Base-by-base conservation (phyloP, 2,113 vertebrate genomes). In the Gorsachius goisagi region DNA sequence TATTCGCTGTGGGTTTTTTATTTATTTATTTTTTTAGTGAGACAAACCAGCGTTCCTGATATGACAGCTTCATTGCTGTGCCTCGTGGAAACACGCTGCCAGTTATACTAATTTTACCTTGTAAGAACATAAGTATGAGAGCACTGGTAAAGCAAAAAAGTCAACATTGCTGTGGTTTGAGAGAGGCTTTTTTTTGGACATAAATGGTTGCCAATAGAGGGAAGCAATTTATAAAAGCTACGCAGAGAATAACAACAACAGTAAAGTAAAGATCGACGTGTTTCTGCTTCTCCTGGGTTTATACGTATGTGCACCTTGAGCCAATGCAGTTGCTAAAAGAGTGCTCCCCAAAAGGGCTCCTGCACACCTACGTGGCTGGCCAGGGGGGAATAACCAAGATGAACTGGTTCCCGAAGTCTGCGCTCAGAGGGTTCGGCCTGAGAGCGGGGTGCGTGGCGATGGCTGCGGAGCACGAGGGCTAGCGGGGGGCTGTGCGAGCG, bases 51-150 rank as follows among this genome's bases (percentile, higher is more conserved):
- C 73, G 90, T 92, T 93, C 47, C 76, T 86, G 63, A 82, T 68
- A 79, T 94, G 97, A 97, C 93, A 98, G 88, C 59, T 97, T 95
- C 80, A 82, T 89, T 76, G 55, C 64, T 90, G 88, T 82, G 23
- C 19, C 85, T 84, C 90, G 89, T 90, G 79, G 77, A 95, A 93
- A 79, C 30, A 32, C 83, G 78, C 88, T 91, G 76, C 85, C 58
- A 28, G 69, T 93, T 85, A 62, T n/a, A 66, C 85, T 96, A 93
- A 95, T 76, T 91, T 96, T 94, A 96, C 89, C 52, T 95, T 92
- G 87, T 67, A 92, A 90, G 89, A 97, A 93, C 79, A 11, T 52
- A 52, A 92, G 85, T 69, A 44, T 39, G 86, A 79, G 75, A 91
- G 21, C 75, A 64, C 33, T 94, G 72, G 62, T 77, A 95, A 91